These are phyloP conservation scores for Drosophila pruinosa DNA, from an alignment of 1,140 invertebrate genomes.

Conservation along the genomic window DNA sequence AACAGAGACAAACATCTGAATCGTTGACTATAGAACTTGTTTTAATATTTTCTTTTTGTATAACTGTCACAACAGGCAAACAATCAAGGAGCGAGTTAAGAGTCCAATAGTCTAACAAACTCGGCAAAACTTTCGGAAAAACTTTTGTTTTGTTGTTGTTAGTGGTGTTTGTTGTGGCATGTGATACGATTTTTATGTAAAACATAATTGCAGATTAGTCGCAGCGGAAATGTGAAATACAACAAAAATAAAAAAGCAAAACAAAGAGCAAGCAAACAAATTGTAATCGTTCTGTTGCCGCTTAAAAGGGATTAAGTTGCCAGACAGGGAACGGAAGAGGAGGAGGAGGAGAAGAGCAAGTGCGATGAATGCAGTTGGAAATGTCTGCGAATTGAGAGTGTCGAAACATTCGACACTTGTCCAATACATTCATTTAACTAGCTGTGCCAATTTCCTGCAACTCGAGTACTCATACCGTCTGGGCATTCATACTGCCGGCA, in stretches of 20 bases:
- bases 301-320: constrained; percentile 64
- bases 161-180: constrained; percentile 26
- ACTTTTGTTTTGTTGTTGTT: constrained; percentile 29
- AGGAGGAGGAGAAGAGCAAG: background rate
- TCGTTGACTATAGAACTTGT: background rate
- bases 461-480: background rate
- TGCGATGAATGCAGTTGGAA: background rate
- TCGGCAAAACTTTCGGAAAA: constrained; percentile 51
- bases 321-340: background rate
- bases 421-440: background rate
- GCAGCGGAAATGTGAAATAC: constrained; percentile 59
- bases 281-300: constrained; percentile 74
- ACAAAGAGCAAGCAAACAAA: constrained; percentile 40
- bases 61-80: constrained; percentile 57
- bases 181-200: constrained; percentile 76
- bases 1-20: background rate
- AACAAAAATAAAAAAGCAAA: constrained; percentile 22
- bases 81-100: constrained; percentile 45
- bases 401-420: constrained; percentile 5
- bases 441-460: background rate
- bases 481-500: background rate
- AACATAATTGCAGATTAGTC: constrained; percentile 81
- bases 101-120: constrained; percentile 33
- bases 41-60: constrained; percentile 16
- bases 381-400: background rate